Percentiles rank a stretch among this genome's conserved stretches.
Evolutionary conservation across 2,888 invertebrate species (phyloP).

Genomic region (Pediacus dermestoides): DNA sequence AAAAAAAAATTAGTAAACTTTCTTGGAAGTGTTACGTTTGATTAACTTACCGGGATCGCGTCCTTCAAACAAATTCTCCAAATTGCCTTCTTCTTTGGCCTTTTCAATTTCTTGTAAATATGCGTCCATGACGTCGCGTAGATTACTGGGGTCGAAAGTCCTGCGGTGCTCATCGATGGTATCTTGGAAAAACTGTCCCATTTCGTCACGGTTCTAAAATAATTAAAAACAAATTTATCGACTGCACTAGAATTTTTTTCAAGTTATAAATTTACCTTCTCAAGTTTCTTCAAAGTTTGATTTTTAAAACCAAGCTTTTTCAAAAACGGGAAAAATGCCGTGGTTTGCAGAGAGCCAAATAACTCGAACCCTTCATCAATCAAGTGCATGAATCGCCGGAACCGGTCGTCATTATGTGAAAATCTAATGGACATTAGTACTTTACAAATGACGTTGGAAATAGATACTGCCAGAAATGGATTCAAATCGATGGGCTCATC

Average conservation of each 20-base stretch:
- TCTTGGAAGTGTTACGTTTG: too few species aligned
- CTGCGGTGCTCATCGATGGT: slow-evolving; percentile 77
- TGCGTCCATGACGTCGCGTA: slow-evolving; percentile 81
- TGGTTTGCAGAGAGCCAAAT: slow-evolving; percentile 77
- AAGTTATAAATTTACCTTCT: slow-evolving; percentile 44
- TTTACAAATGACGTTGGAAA: slow-evolving; percentile 88
- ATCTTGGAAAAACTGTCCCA: slow-evolving; percentile 79
- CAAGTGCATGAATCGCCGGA: slow-evolving; percentile 75
- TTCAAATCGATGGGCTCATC: slow-evolving; percentile 73
- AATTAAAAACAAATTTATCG: slow-evolving; percentile 8
- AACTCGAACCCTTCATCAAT: slow-evolving; percentile 89
- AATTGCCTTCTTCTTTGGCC: slow-evolving; percentile 73
- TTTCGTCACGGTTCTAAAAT: slow-evolving; percentile 70
- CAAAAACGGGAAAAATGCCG: slow-evolving; percentile 80
- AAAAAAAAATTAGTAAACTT: too few species aligned
- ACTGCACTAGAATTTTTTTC: neutral
- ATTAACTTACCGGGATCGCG: slow-evolving; percentile 73
- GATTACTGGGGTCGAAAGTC: slow-evolving; percentile 70
- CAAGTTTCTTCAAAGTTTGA: slow-evolving; percentile 55
- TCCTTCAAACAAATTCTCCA: slow-evolving; percentile 74
- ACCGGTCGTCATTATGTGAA: slow-evolving; percentile 70
- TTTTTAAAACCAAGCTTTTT: slow-evolving; percentile 58
- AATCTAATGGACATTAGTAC: slow-evolving; percentile 87
- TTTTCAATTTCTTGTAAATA: slow-evolving; percentile 82
- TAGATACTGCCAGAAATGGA: slow-evolving; percentile 71